These are phyloP conservation scores for Eumerus sabulonum DNA, from an alignment of 2,888 invertebrate genomes.

Conservation along the genomic window DNA sequence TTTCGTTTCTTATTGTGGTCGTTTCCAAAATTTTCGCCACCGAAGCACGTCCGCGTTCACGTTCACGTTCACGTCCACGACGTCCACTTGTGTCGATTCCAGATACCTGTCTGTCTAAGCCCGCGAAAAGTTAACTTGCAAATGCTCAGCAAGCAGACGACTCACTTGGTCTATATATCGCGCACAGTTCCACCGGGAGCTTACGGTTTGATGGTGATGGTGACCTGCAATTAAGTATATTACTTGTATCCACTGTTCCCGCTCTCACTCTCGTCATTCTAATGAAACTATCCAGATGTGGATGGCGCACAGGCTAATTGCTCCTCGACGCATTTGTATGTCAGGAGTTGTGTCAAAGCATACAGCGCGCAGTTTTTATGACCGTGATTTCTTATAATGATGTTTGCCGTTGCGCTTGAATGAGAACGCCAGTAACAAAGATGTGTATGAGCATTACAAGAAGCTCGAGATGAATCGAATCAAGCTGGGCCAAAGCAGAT, in stretches of 20 bases:
- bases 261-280: conserved; percentile 25
- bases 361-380: conserved; percentile 43
- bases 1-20: too few relatives aligned
- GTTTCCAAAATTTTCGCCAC: conserved; percentile 2
- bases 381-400: conserved; percentile 52
- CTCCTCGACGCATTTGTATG: background rate
- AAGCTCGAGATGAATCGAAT: conserved; percentile 12
- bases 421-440: conserved; percentile 17
- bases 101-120: conserved; percentile 23
- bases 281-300: conserved; percentile 41
- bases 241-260: conserved; percentile 19
- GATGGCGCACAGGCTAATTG: conserved; percentile 48
- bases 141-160: conserved; percentile 44
- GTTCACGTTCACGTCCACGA: background rate
- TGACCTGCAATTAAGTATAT: conserved; percentile 48
- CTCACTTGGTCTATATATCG: conserved; percentile 56
- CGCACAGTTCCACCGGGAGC: conserved; percentile 7
- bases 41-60: background rate
- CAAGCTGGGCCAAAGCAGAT: too few relatives aligned
- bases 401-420: conserved; percentile 25
- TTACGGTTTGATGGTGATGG: conserved; percentile 1
- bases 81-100: too few relatives aligned
- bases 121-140: conserved; percentile 53
- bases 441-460: background rate
- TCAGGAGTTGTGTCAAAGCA: background rate